Base-by-base conservation (phyloP, 2,888 invertebrate species). In the Nomada ruficornis region DNA sequence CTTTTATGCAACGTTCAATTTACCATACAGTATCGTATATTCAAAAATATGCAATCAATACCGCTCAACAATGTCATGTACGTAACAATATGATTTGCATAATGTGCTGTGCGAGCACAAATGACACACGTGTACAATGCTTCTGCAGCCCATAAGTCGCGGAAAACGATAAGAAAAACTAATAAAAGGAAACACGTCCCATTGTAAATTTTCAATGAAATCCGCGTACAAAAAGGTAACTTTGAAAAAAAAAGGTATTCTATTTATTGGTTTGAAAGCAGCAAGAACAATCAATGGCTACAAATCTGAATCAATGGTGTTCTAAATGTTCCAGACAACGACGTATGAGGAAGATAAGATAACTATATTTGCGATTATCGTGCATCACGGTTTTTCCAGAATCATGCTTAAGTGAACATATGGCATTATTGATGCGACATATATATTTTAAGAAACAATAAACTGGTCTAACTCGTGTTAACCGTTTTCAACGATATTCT, bases 281-380 rank as follows among this genome's bases (percentile, higher is more conserved):
- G 47, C 54, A 73, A 57, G 72, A 79, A 75, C 77, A 63, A 83
- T 86, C 74, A 69, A 70, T 84, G 65, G 50, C 36, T 65, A 77
- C 77, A 86, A 86, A 86, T 86, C 63, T 60, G 74, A 84, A 67
- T 86, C 71, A 84, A 83, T 83, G 77, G 84, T 77, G 67, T 82
- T 78, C 68, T 62, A 78, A 74, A 73, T 71, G 75, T 80, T 29
- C 73, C 76, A 65, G 80, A 76, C 74, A 36, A 26, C 57, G 73
- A 63, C 69, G 71, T 77, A 77, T 54, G 71, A 65, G 69, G 18
- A 29, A 77, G 87, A 87, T 87, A 87, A 87, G 87, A 87, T 87
- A 87, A 85, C 76, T 63, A 47, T 79, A 77, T 77, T 77, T 85
- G 86, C 80, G 82, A 86, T 86, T 75, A 82, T 82, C 84, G 77